Evolutionary conservation across 2,113 vertebrate genomes (phyloP), one percentile per base, ranked within the genome.

Genomic region (Thermophis baileyi): DNA sequence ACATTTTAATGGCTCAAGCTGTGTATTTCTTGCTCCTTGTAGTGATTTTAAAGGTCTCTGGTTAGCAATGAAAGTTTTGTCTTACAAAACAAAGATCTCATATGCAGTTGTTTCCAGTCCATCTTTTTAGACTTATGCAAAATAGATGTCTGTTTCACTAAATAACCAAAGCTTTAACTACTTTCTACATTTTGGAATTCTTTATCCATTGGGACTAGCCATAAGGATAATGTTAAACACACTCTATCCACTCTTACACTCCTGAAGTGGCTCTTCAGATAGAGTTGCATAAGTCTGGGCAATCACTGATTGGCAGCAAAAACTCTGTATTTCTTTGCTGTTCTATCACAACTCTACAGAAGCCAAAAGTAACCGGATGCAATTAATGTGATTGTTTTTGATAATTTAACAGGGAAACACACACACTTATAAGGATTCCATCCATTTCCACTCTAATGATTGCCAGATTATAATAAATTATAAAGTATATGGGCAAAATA

Each of bases 1-100:
- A 88, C 24, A 91, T 91, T 95, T 94, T 69, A 94, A 0, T 90
- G 10, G 11, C 40, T 91, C 88, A 60, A 16, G 30, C 8, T 90
- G n/a, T 89, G 25, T 53, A 94, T 47, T 88, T 87, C 92, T 4
- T 74, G 3, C 89, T 93, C 35, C 51, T 0, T 0, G 30, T 63
- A 16, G 8, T 53, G 57, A 91, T 94, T 91, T 94, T 88, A 30
- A 27, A n/a, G 35, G 35, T 86, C 60, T 91, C 91, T 24, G 10
- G n/a, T 90, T 90, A 46, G 20, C 49, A 93, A 92, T 55, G 6
- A 91, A 89, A 87, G 91, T 63, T 86, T 0, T 74, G 51, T 27
- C 24, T 93, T 91, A 30, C 57, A 90, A 91, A 93, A 92, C 44
- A 11, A 20, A n/a, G 91, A 20, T 6, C 35, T 81, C 87, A 6